Base-by-base conservation (phyloP, 2,113 vertebrate species). In the Pomatorhinus ruficollis region DNA sequence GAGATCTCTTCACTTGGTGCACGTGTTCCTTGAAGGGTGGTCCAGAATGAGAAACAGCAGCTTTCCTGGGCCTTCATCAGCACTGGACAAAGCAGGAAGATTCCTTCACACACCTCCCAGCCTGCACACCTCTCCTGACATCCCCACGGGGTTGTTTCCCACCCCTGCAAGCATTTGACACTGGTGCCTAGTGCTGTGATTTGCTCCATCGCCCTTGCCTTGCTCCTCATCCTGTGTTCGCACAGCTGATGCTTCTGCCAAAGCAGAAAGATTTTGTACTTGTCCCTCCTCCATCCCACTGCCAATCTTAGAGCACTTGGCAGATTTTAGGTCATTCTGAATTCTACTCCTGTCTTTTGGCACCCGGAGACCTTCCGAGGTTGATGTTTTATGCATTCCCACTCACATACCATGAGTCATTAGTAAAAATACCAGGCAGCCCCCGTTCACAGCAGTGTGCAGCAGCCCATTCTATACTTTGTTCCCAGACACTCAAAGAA, bases 391-490 rank as follows among this genome's bases (percentile, higher is more conserved):
- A 90, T 89, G 89, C 80, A 78, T 95, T 88, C 64, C 77, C 79
- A 59, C 90, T 92, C 86, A 81, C 11, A 14, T 11, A 76, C 74
- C 71, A 40, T 91, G 83, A 95, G 68, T 95, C 90, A 95, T 89
- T 95, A 95, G 86, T n/a, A 77, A 89, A 90, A 93, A 83, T 70
- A 87, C 12, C 86, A 93, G 86, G 80, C 83, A 93, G 95, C 59
- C 59, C 66, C 75, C 6, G 0, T 83, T 90, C 86, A 74, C 59
- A 81, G 71, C 66, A 90, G 42, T 0, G 13, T 50, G 54, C n/a
- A 76, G 82, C 68, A 95, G 80, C 89, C 68, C 71, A 57, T 92
- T 89, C 83, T 74, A 12, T 31, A 54, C 56, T 42, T 77, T 60
- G 70, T 69, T 70, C 33, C 25, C 44, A 83, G 88, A 54, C 54